Percentiles rank a stretch among this genome's conserved stretches.
These are phyloP conservation scores for Coelopa frigida DNA, from an alignment of 1,140 invertebrate species.

Conservation along the genomic window DNA sequence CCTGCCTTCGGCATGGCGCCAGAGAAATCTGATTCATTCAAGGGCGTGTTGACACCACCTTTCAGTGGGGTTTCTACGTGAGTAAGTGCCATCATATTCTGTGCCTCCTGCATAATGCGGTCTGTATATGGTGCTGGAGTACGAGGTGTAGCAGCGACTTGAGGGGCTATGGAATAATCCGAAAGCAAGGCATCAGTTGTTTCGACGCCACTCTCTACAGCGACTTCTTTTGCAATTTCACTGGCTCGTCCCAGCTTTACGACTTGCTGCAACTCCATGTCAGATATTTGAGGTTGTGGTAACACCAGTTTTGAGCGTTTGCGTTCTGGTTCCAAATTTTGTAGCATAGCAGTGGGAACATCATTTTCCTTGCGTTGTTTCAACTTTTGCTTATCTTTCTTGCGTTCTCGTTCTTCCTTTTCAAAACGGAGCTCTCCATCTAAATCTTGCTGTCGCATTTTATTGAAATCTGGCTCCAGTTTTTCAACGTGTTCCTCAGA, in stretches of 20 bases:
- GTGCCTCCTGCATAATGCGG: constrained; percentile 82
- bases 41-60: constrained; percentile 88
- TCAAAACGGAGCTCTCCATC: constrained; percentile 86
- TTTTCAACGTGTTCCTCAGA: constrained; percentile 82
- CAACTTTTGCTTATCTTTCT: constrained; percentile 86
- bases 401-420: constrained; percentile 80
- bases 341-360: constrained; percentile 83
- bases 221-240: constrained; percentile 86
- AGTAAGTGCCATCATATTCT: constrained; percentile 96
- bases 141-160: constrained; percentile 70
- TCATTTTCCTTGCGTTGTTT: constrained; percentile 96
- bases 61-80: constrained; percentile 97
- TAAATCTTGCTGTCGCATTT: constrained; percentile 83
- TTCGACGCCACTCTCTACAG: constrained; percentile 71
- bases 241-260: constrained; percentile 94
- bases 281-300: constrained; percentile 94
- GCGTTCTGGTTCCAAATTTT: constrained; percentile 80
- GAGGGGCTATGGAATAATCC: constrained; percentile 84
- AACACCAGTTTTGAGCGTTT: constrained; percentile 95
- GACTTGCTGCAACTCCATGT: constrained; percentile 84
- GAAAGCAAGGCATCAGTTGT: constrained; percentile 82
- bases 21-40: constrained; percentile 83
- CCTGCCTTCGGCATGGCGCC: constrained; percentile 70
- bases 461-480: constrained; percentile 79
- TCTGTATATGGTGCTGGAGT: constrained; percentile 75